A percentile compares a stretch with the other conserved stretches of the same genome.
These are phyloP conservation scores for Lepus timidus DNA, from an alignment of 2,113 vertebrate genomes.

Conservation along the genomic window DNA sequence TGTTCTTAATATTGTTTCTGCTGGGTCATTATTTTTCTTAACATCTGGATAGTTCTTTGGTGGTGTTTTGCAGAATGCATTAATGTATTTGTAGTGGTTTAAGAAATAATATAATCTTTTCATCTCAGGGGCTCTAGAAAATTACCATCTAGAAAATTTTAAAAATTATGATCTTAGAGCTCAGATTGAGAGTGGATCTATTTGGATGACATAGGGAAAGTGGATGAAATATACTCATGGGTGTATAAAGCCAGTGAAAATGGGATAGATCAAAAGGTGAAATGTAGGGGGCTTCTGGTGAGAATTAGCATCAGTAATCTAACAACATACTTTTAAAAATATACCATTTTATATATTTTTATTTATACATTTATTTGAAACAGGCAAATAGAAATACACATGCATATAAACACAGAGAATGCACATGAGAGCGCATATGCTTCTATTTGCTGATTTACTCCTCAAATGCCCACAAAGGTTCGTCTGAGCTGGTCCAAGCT, in stretches of 20 bases:
- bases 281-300: background rate
- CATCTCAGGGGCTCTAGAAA: background rate
- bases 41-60: conserved; percentile 20
- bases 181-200: background rate
- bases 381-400: background rate
- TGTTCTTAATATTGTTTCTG: conserved; percentile 32
- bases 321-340: background rate
- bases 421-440: too few species aligned
- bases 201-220: conserved; percentile 8
- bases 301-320: background rate
- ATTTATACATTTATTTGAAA: too few species aligned
- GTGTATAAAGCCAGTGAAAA: conserved; percentile 20
- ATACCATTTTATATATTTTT: too few species aligned
- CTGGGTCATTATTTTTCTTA: conserved; percentile 34
- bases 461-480: too few species aligned
- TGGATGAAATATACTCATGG: background rate
- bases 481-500: too few species aligned
- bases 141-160: background rate
- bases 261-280: background rate
- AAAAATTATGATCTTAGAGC: background rate
- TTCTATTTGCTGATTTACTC: too few species aligned
- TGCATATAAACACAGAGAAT: background rate
- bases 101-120: conserved; percentile 24
- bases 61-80: conserved; percentile 5
- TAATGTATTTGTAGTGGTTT: conserved; percentile 31